phyloP scores from a whole-genome alignment of 2,113 vertebrate genomes.

The Ramphastos sulfuratus region DNA sequence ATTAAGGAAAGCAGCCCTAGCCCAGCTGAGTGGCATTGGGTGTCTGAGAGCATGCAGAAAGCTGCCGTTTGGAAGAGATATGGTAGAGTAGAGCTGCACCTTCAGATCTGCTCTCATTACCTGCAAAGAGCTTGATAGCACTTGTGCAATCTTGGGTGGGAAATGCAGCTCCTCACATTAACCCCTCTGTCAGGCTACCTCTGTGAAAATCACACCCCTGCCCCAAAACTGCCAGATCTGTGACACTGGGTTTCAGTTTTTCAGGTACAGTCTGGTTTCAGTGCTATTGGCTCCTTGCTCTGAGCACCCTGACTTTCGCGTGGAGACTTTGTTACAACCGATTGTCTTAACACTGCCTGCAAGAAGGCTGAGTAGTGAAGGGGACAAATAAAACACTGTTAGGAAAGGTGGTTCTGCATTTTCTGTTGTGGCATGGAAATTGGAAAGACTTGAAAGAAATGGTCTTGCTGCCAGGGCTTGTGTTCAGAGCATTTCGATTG shows the following conservation, averaged over 20 bases:
- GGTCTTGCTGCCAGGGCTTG: not conserved
- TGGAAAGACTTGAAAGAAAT: not conserved
- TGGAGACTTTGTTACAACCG: not conserved
- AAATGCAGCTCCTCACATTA: not conserved
- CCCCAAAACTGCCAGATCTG: not conserved
- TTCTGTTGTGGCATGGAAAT: not conserved
- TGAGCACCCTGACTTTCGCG: not conserved
- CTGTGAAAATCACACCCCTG: not conserved
- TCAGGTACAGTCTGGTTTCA: not conserved
- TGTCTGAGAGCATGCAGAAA: not conserved
- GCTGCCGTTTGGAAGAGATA: not conserved
- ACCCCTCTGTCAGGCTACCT: not conserved
- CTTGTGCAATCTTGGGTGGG: not conserved
- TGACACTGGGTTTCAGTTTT: not conserved
- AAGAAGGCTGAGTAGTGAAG: not conserved
- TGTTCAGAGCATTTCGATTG: not conserved
- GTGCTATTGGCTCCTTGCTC: not conserved
- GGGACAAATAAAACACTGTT: not conserved
- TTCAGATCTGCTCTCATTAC: not conserved
- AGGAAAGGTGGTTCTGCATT: not conserved
- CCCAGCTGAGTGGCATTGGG: accelerated
- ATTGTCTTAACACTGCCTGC: accelerated
- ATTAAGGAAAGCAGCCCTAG: not conserved
- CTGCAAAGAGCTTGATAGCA: not conserved
- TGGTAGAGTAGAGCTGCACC: not conserved